Evolutionary conservation across 64 coral and sea anemone genomes (phyloP).

Genomic region (Porites australiensis): DNA sequence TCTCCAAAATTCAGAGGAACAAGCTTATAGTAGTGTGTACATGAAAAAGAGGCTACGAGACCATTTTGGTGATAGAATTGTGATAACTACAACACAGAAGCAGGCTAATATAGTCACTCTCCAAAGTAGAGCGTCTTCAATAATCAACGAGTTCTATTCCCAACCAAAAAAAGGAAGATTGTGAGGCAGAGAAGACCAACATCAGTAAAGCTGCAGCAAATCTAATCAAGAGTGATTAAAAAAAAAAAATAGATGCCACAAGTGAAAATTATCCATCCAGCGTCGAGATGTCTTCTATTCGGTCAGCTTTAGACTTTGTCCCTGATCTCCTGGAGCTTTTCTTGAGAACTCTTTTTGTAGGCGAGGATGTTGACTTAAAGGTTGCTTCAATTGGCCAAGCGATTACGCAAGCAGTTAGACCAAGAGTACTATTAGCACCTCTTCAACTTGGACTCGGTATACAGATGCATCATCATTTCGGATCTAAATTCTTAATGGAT

Average conservation of each 20-base stretch:
- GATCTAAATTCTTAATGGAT: constrained; percentile 38
- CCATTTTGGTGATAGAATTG: constrained; percentile 16
- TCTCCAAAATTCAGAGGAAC: neutral
- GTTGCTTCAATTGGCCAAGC: constrained; percentile 63
- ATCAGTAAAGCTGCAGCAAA: constrained; percentile 16
- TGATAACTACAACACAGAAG: constrained; percentile 6
- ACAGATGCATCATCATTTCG: constrained; percentile 49
- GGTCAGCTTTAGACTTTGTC: constrained; percentile 20
- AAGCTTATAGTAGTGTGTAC: constrained; percentile 11
- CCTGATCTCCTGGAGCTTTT: constrained; percentile 6
- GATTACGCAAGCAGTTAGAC: constrained; percentile 54
- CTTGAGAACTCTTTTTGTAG: neutral
- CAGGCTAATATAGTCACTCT: constrained; percentile 25
- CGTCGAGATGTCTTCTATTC: neutral
- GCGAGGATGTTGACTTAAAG: constrained; percentile 17
- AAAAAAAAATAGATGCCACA: neutral
- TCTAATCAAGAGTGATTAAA: constrained; percentile 24
- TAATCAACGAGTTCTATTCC: constrained; percentile 38
- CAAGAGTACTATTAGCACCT: constrained; percentile 27
- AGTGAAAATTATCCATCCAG: constrained; percentile 7
- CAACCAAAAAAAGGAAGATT: neutral
- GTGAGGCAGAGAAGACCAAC: neutral
- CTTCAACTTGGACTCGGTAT: constrained; percentile 11
- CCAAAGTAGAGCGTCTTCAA: neutral
- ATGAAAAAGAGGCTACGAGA: constrained; percentile 27